Conservation (phyloP, 2,797 vertebrate genomes). For the Hafferia zeledoni region DNA sequence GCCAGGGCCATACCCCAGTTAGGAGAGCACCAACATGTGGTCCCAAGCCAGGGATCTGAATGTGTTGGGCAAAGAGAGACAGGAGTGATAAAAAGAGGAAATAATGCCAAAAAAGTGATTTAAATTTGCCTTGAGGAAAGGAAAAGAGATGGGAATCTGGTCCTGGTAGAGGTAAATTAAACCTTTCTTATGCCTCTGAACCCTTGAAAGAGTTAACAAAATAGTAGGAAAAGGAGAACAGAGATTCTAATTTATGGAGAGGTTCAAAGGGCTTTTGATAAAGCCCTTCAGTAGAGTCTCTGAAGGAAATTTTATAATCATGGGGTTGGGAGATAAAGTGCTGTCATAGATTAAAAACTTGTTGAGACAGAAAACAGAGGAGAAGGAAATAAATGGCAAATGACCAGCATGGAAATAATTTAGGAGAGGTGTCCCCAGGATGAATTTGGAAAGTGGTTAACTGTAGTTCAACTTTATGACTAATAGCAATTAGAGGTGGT, state of each 20-base stretch:
- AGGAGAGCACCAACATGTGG: background rate
- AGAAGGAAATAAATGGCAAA: slow-evolving; percentile 71
- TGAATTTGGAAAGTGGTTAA: slow-evolving; percentile 67
- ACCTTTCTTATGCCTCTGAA: background rate
- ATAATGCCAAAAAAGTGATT: background rate
- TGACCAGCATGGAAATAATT: slow-evolving; percentile 71
- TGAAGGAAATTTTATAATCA: slow-evolving; percentile 75
- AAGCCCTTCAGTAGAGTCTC: slow-evolving; percentile 74
- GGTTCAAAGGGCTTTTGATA: slow-evolving; percentile 72
- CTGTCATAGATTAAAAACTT: slow-evolving; percentile 75
- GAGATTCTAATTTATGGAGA: slow-evolving; percentile 75
- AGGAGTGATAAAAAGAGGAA: background rate
- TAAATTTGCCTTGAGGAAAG: background rate
- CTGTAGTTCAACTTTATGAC: slow-evolving; percentile 55
- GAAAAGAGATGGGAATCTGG: background rate
- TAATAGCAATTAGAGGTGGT: slow-evolving; percentile 43
- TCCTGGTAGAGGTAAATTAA: background rate
- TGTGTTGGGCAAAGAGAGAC: background rate
- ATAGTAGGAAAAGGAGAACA: slow-evolving; percentile 60
- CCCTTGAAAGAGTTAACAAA: slow-evolving; percentile 70
- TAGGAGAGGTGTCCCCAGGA: slow-evolving; percentile 64
- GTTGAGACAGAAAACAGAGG: slow-evolving; percentile 73
- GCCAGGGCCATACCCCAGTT: background rate
- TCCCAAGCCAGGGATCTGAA: background rate
- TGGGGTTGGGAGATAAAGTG: slow-evolving; percentile 71